These are phyloP conservation scores for Timandra comae DNA, from an alignment of 2,888 invertebrate species.

Conservation along the genomic window DNA sequence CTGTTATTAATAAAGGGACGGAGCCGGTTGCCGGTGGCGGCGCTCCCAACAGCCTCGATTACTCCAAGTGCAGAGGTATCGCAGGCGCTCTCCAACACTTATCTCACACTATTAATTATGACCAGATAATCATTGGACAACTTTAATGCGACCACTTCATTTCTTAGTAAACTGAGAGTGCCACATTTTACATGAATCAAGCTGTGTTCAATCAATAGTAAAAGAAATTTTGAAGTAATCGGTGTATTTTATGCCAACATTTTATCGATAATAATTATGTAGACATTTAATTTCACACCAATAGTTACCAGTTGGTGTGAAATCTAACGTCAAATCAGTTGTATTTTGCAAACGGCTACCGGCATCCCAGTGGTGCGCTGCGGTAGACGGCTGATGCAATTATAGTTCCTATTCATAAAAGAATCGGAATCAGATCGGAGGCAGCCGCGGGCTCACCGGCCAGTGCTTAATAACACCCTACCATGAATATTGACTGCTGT, in stretches of 20 bases:
- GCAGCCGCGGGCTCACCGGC: conserved; percentile 52
- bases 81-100: conserved; percentile 57
- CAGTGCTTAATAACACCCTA: conserved; percentile 65
- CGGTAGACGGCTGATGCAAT: conserved; percentile 50
- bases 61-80: conserved; percentile 49
- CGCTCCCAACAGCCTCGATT: conserved; percentile 62
- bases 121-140: conserved; percentile 68
- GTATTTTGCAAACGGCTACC: conserved; percentile 47
- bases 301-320: too few species aligned
- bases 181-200: too few species aligned
- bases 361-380: conserved; percentile 26
- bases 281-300: too few species aligned
- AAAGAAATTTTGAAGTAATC: too few species aligned
- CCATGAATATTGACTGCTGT: conserved; percentile 59
- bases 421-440: conserved; percentile 63
- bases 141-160: conserved; percentile 77
- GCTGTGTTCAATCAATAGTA: too few species aligned
- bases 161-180: conserved; percentile 62
- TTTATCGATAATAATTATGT: too few species aligned
- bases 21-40: conserved; percentile 55
- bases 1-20: conserved; percentile 67
- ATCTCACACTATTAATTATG: conserved; percentile 73
- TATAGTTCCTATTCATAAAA: conserved; percentile 65
- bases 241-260: too few species aligned
- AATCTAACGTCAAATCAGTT: conserved; percentile 56